Conservation (phyloP, 2,888 invertebrate species). For the Salpingus planirostris region DNA sequence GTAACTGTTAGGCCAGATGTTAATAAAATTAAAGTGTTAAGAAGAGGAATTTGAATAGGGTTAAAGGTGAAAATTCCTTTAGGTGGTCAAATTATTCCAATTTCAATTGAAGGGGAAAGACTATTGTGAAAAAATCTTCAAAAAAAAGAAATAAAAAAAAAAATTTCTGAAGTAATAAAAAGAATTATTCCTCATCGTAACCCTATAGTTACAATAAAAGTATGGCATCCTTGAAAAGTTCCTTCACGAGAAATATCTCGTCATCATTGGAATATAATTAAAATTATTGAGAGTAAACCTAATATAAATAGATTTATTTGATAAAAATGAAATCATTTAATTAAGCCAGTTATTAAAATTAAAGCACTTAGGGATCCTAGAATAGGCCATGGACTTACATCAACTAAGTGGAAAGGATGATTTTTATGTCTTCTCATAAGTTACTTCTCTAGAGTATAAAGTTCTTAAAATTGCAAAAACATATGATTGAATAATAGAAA, state of each 20-base stretch:
- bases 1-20: conserved; percentile 62
- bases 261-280: conserved; percentile 60
- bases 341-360: conserved; percentile 48
- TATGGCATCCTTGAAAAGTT: conserved; percentile 57
- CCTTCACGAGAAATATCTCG: conserved; percentile 60
- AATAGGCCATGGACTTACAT: conserved; percentile 57
- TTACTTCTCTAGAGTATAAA: conserved; percentile 59
- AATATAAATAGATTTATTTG: conserved; percentile 46
- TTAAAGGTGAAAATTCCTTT: conserved; percentile 53
- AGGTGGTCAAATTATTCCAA: conserved; percentile 58
- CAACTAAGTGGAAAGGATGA: conserved; percentile 58
- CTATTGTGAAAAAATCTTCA: conserved; percentile 51
- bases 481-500: conserved; percentile 58
- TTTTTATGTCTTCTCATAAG: conserved; percentile 49
- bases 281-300: conserved; percentile 41
- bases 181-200: conserved; percentile 62
- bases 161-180: conserved; percentile 63
- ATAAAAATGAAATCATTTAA: conserved; percentile 55
- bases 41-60: conserved; percentile 59
- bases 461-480: conserved; percentile 57
- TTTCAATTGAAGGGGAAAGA: conserved; percentile 46
- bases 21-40: conserved; percentile 66
- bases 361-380: conserved; percentile 51
- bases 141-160: conserved; percentile 54
- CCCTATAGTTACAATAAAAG: conserved; percentile 48